Conservation (phyloP, 1,140 invertebrate genomes). For the Ganaspis sp. region DNA sequence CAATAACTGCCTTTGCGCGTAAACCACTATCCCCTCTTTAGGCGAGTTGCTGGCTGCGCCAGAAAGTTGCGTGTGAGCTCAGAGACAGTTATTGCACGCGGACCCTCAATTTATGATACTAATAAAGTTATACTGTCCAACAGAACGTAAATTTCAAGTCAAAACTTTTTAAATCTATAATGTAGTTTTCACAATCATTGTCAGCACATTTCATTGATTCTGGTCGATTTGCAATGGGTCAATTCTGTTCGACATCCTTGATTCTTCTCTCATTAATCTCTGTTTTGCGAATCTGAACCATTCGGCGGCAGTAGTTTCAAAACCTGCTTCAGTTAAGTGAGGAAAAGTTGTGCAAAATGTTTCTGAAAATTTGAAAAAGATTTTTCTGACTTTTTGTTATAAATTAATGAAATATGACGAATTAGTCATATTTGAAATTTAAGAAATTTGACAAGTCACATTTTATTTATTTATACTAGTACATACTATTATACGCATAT, state of each 20-base stretch:
- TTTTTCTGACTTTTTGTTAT: not conserved
- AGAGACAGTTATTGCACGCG: too few species aligned
- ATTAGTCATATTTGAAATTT: not conserved
- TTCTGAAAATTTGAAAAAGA: constrained; percentile 8
- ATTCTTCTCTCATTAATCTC: constrained; percentile 15
- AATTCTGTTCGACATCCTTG: not conserved
- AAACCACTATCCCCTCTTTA: too few species aligned
- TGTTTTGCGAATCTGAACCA: constrained; percentile 31
- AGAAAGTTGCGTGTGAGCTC: too few species aligned
- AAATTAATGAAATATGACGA: not conserved
- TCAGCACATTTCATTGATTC: not conserved
- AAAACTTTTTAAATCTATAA: too few species aligned
- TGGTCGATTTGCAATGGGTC: constrained; percentile 4
- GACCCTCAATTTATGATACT: too few species aligned
- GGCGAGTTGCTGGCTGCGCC: too few species aligned
- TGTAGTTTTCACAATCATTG: not conserved
- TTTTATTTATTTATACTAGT: too few species aligned
- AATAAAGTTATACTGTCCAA: too few species aligned
- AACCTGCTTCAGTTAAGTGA: constrained; percentile 8
- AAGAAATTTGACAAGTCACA: too few species aligned
- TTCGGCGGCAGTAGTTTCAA: constrained; percentile 10
- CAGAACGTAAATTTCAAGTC: too few species aligned
- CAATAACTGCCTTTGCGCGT: too few species aligned
- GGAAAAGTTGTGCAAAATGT: constrained; percentile 28
- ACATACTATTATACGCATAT: too few species aligned